These are phyloP conservation scores for Camptogramma bilineatum DNA, from an alignment of 2,888 invertebrate genomes.

Conservation along the genomic window DNA sequence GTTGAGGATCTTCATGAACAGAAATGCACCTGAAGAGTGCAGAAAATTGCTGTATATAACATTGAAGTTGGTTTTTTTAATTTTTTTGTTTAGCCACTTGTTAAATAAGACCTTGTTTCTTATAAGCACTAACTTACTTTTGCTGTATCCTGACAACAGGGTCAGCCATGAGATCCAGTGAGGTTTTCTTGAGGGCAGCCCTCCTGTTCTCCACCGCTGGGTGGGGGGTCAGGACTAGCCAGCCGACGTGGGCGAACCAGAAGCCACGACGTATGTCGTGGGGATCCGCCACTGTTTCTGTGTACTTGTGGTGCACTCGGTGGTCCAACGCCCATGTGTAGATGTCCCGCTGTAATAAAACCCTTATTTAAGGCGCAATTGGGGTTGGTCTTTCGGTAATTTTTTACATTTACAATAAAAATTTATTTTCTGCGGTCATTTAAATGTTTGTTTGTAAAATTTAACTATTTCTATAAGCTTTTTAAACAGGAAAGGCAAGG, in stretches of 20 bases:
- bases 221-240: constrained; percentile 94
- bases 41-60: too few relatives aligned
- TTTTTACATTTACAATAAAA: too few relatives aligned
- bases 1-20: too few relatives aligned
- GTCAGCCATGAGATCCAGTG: constrained; percentile 90
- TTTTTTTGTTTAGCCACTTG: too few relatives aligned
- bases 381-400: too few relatives aligned
- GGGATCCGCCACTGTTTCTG: constrained; percentile 94
- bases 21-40: too few relatives aligned
- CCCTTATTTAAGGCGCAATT: neutral
- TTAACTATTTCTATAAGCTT: too few relatives aligned
- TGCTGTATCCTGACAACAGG: constrained; percentile 92
- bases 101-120: too few relatives aligned
- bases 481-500: too few relatives aligned
- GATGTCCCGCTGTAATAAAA: constrained; percentile 88
- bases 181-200: constrained; percentile 81
- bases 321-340: constrained; percentile 95
- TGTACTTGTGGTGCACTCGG: constrained; percentile 95
- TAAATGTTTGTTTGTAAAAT: too few relatives aligned
- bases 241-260: constrained; percentile 96
- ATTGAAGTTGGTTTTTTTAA: too few relatives aligned
- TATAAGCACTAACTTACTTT: constrained; percentile 75
- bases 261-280: constrained; percentile 94
- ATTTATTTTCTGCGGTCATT: too few relatives aligned
- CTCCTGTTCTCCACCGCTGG: constrained; percentile 90